These are phyloP conservation scores for Taurulus bubalis DNA, from an alignment of 2,113 vertebrate genomes.

Conservation along the genomic window DNA sequence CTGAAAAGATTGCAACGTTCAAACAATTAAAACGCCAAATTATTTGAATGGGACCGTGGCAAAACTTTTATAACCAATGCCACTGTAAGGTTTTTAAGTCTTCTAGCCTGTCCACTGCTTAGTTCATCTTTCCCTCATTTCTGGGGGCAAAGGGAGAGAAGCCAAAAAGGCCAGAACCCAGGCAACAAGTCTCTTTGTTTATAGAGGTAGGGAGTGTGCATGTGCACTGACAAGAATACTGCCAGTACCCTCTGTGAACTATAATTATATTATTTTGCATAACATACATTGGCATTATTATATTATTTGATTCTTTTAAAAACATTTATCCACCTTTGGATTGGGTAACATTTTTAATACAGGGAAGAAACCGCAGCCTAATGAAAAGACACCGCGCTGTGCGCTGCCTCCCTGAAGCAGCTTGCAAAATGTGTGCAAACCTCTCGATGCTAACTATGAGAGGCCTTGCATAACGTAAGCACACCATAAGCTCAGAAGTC, in stretches of 20 bases:
- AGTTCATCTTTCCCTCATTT: conserved; percentile 73
- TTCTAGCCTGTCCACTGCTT: conserved; percentile 26
- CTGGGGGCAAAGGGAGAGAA: conserved; percentile 67
- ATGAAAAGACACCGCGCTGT: neutral
- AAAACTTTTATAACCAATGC: conserved; percentile 4
- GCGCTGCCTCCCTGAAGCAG: neutral
- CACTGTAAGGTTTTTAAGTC: neutral
- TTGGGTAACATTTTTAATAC: neutral
- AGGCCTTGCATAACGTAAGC: conserved; percentile 62
- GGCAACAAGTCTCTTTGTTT: conserved; percentile 79
- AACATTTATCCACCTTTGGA: neutral
- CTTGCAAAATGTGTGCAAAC: conserved; percentile 24
- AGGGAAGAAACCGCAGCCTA: neutral
- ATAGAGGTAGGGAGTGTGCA: conserved; percentile 72
- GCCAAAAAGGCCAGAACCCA: conserved; percentile 69
- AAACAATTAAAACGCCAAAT: neutral
- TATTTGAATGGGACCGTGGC: neutral
- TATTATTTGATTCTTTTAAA: neutral
- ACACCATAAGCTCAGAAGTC: conserved; percentile 63
- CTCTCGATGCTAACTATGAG: conserved; percentile 35
- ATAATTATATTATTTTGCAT: neutral
- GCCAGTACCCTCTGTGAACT: neutral
- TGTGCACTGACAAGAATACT: conserved; percentile 26
- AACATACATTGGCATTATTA: too few relatives aligned
- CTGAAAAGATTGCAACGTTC: neutral